These are phyloP conservation scores for Sylvicola fuscatus DNA, from an alignment of 2,888 invertebrate genomes.

Conservation along the genomic window DNA sequence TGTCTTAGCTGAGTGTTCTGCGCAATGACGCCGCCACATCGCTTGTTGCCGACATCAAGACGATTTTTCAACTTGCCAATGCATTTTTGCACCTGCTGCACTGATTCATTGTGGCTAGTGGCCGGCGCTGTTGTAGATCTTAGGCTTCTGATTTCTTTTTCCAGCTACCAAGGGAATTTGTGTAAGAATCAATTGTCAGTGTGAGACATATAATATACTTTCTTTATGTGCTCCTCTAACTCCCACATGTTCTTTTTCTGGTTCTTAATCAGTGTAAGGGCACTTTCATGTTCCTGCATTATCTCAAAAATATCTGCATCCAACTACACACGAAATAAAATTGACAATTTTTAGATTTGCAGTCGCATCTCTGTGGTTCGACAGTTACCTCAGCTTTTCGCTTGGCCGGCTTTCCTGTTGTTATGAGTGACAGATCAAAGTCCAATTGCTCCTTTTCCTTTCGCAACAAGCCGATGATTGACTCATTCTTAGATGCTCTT, in stretches of 20 bases:
- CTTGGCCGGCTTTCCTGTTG: constrained; percentile 20
- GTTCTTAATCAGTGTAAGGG: constrained; percentile 14
- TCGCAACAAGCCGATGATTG: constrained; percentile 19
- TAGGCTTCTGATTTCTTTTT: too few species aligned
- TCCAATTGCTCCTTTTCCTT: constrained; percentile 18
- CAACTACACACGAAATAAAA: neutral
- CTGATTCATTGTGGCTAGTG: too few species aligned
- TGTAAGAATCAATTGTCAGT: constrained; percentile 1
- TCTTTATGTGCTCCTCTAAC: constrained; percentile 29
- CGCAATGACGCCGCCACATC: constrained; percentile 52
- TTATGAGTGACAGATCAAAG: constrained; percentile 16
- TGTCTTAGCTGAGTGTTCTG: constrained; percentile 51
- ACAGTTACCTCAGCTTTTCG: constrained; percentile 15
- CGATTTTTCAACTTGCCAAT: constrained; percentile 51
- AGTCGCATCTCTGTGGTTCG: too few species aligned
- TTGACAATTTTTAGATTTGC: too few species aligned
- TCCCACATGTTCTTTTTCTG: constrained; percentile 24
- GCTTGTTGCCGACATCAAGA: constrained; percentile 52
- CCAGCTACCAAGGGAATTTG: too few species aligned
- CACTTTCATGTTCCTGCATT: constrained; percentile 12
- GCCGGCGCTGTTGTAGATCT: too few species aligned
- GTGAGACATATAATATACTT: constrained; percentile 12
- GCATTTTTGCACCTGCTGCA: constrained; percentile 23
- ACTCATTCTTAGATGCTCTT: constrained; percentile 20
- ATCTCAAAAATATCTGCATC: constrained; percentile 5